Percentiles rank a stretch among this genome's conserved stretches.
phyloP scores from a whole-genome alignment of 2,888 invertebrate species.

The Disparrhopalites patrizii region DNA sequence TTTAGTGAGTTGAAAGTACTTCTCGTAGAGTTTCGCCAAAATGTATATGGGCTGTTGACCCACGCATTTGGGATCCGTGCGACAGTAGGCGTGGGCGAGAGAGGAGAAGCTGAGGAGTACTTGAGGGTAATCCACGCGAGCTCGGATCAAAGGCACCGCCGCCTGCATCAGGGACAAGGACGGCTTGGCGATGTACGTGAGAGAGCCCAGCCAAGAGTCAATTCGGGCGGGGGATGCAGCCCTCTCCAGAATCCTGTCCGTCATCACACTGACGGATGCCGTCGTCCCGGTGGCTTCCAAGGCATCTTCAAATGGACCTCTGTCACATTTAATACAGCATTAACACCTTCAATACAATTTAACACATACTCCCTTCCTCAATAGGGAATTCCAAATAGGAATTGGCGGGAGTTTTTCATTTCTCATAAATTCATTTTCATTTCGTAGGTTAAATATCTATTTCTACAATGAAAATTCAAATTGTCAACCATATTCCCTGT shows the following conservation, averaged over 20 bases:
- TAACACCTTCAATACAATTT: no score
- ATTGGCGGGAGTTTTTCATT: no score
- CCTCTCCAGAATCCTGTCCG: slow-evolving; percentile 67
- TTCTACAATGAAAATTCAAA: no score
- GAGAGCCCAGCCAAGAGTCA: slow-evolving; percentile 77
- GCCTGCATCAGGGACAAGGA: slow-evolving; percentile 43
- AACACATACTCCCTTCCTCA: no score
- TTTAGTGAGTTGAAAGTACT: slow-evolving; percentile 38
- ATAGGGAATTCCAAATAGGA: no score
- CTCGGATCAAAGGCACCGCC: slow-evolving; percentile 50
- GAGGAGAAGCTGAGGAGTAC: slow-evolving; percentile 66
- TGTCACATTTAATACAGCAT: slow-evolving; percentile 49
- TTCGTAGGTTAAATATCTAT: no score
- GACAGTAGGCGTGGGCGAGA: slow-evolving; percentile 67
- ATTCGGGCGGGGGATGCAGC: slow-evolving; percentile 62
- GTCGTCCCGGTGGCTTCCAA: slow-evolving; percentile 80
- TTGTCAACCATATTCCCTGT: no score
- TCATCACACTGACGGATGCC: slow-evolving; percentile 77
- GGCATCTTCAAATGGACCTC: slow-evolving; percentile 77
- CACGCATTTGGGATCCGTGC: slow-evolving; percentile 54
- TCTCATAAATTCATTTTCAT: no score
- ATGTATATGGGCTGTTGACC: slow-evolving; percentile 41
- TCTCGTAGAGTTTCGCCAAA: slow-evolving; percentile 43
- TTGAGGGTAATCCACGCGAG: slow-evolving; percentile 57
- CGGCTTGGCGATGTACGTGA: slow-evolving; percentile 69